A percentile compares a stretch with the other conserved stretches of the same genome.
Conservation (phyloP, 2,888 invertebrate species). For the Acleris literana region DNA sequence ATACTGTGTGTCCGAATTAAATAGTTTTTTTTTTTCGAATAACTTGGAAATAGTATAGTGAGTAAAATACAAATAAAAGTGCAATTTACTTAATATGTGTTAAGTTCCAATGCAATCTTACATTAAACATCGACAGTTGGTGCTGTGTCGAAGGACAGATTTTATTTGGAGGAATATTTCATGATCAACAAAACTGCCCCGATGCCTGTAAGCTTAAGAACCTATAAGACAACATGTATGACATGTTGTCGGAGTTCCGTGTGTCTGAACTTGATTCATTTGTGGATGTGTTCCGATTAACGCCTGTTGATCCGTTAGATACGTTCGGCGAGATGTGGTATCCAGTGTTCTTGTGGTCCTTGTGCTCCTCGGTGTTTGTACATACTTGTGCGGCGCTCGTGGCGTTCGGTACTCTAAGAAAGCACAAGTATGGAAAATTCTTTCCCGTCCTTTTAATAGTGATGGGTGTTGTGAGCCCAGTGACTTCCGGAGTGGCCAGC, state of each 20-base stretch:
- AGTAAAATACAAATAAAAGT: background rate
- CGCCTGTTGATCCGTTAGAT: constrained; percentile 86
- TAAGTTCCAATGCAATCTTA: constrained; percentile 11
- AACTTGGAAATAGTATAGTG: background rate
- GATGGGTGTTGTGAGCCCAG: constrained; percentile 95
- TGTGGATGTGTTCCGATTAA: constrained; percentile 87
- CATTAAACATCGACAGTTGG: constrained; percentile 16
- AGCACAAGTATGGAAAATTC: constrained; percentile 97
- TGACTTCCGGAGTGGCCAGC: constrained; percentile 93
- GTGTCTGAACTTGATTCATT: constrained; percentile 87
- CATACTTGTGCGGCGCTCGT: constrained; percentile 95
- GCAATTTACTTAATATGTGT: constrained; percentile 3
- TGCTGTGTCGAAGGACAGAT: constrained; percentile 27
- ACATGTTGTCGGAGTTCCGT: constrained; percentile 83
- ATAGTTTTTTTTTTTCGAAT: constrained; percentile 14
- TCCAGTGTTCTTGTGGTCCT: constrained; percentile 97
- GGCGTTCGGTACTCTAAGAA: constrained; percentile 94
- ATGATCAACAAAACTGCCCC: constrained; percentile 62
- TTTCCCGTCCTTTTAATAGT: constrained; percentile 94
- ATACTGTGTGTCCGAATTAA: background rate
- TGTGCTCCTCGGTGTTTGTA: constrained; percentile 96
- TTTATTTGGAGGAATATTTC: constrained; percentile 42
- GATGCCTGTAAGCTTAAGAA: constrained; percentile 71
- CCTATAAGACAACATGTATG: constrained; percentile 78
- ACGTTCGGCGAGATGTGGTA: constrained; percentile 98